phyloP scores from a whole-genome alignment of 2,113 vertebrate genomes.

The Nicator chloris region DNA sequence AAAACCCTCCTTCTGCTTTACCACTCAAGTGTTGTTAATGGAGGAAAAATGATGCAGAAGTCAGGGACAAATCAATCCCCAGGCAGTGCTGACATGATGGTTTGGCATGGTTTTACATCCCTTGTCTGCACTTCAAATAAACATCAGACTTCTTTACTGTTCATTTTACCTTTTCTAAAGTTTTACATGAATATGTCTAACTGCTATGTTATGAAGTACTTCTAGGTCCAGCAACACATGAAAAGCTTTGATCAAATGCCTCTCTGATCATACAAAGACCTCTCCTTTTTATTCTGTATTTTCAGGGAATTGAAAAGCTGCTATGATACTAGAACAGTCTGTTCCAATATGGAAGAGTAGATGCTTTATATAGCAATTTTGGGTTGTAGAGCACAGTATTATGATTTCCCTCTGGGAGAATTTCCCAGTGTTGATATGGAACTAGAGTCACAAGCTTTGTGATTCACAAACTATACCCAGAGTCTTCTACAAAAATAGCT shows the following conservation, averaged over 20 bases:
- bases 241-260: slow-evolving; percentile 16
- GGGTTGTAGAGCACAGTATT: neutral
- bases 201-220: neutral
- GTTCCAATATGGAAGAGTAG: neutral
- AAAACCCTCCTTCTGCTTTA: neutral
- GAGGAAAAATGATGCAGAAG: neutral
- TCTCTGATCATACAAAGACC: neutral
- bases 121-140: neutral
- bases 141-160: neutral
- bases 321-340: neutral
- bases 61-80: neutral
- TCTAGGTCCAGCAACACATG: neutral
- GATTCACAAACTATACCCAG: neutral
- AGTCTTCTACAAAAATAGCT: slow-evolving; percentile 4
- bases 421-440: neutral
- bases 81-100: neutral
- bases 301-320: neutral
- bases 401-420: neutral
- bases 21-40: neutral
- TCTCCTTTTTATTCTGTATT: neutral
- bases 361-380: neutral
- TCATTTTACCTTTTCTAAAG: slow-evolving; percentile 11
- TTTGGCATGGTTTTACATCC: neutral
- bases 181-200: neutral
- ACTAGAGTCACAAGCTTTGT: neutral